These are phyloP conservation scores for Pedetes capensis DNA, from an alignment of 2,113 vertebrate genomes.

Conservation along the genomic window DNA sequence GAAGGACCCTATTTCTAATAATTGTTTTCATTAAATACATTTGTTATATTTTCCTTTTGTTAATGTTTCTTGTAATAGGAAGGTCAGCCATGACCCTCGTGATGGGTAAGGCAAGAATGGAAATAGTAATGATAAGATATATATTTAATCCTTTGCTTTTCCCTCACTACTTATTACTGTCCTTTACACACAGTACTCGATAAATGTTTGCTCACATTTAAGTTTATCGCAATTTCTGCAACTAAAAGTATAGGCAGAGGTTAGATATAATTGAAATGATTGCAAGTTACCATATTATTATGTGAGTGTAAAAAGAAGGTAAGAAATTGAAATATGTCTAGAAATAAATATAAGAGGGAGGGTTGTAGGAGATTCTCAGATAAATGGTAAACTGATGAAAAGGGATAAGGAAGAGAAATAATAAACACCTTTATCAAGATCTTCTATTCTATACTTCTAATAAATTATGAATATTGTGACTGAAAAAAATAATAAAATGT, in stretches of 20 bases:
- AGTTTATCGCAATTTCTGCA: not conserved
- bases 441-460: not conserved
- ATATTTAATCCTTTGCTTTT: not conserved
- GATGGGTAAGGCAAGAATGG: not conserved
- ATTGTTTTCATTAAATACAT: not conserved
- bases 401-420: not conserved
- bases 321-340: not conserved
- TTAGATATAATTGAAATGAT: not conserved
- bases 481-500: not conserved
- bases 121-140: not conserved
- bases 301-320: not conserved
- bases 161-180: not conserved
- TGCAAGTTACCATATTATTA: not conserved
- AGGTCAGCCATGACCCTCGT: not conserved
- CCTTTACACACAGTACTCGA: not conserved
- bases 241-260: not conserved
- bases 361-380: not conserved
- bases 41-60: not conserved
- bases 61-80: not conserved
- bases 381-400: not conserved
- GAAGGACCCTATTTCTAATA: not conserved
- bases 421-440: not conserved
- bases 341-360: not conserved
- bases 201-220: not conserved
- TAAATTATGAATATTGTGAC: conserved; percentile 12